phyloP scores from a whole-genome alignment of 1,140 invertebrate genomes.

The Macrosteles quadrilineatus region DNA sequence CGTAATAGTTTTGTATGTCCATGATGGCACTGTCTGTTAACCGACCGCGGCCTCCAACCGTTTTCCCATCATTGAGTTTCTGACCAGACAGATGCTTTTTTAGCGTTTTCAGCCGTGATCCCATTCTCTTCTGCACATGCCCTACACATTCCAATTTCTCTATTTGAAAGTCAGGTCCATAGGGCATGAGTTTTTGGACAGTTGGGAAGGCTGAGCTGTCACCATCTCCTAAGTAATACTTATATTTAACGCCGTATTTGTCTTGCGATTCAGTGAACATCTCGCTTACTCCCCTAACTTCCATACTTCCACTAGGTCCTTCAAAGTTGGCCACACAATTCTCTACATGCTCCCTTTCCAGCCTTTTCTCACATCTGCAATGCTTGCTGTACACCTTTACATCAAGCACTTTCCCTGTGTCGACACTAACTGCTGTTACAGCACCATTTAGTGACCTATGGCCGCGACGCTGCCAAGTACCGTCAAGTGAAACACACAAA shows the following conservation, averaged over 20 bases:
- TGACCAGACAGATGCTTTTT: not conserved
- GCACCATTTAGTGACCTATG: not conserved
- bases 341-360: not conserved
- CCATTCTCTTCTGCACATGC: no score
- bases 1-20: not conserved
- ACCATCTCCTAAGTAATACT: not conserved
- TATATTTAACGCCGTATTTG: not conserved
- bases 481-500: no score
- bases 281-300: not conserved
- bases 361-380: not conserved
- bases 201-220: not conserved
- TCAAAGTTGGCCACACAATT: not conserved
- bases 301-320: no score
- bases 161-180: not conserved
- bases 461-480: no score
- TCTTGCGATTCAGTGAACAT: not conserved
- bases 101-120: not conserved
- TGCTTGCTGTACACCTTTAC: not conserved
- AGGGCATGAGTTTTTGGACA: not conserved
- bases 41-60: not conserved
- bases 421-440: not conserved
- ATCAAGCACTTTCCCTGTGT: conserved; percentile 8
- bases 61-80: not conserved
- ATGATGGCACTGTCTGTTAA: not conserved
- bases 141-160: not conserved